Conservation (phyloP, 2,113 vertebrate species). For the Antechinus stuartii region DNA sequence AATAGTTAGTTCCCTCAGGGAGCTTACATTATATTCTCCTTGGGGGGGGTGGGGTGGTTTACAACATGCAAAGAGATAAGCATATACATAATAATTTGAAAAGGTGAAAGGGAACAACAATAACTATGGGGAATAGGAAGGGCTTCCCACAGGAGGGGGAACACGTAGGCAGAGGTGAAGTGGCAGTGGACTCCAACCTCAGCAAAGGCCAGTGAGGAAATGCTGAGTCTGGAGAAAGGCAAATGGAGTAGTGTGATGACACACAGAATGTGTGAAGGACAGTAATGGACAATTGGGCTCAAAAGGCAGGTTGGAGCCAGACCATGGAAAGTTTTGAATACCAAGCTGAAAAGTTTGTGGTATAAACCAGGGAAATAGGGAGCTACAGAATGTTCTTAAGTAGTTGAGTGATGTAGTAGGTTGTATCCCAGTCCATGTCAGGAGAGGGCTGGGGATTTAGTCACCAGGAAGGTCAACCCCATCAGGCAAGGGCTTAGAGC, state of each 20-base stretch:
- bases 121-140: neutral
- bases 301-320: neutral
- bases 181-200: neutral
- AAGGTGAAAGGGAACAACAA: neutral
- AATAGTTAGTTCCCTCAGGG: neutral
- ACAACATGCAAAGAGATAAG: neutral
- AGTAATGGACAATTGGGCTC: neutral
- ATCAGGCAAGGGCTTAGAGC: neutral
- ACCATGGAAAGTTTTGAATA: neutral
- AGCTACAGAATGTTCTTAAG: neutral
- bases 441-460: neutral
- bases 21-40: neutral
- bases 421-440: neutral
- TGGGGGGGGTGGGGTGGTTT: neutral
- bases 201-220: neutral
- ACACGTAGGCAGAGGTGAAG: neutral
- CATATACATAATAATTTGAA: neutral
- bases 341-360: neutral
- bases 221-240: neutral
- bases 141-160: neutral
- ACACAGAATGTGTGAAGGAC: neutral
- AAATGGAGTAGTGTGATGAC: neutral
- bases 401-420: neutral
- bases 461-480: neutral
- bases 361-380: neutral